Evolutionary conservation across 2,797 vertebrate genomes (phyloP).

Genomic region (Threskiornis aethiopicus): DNA sequence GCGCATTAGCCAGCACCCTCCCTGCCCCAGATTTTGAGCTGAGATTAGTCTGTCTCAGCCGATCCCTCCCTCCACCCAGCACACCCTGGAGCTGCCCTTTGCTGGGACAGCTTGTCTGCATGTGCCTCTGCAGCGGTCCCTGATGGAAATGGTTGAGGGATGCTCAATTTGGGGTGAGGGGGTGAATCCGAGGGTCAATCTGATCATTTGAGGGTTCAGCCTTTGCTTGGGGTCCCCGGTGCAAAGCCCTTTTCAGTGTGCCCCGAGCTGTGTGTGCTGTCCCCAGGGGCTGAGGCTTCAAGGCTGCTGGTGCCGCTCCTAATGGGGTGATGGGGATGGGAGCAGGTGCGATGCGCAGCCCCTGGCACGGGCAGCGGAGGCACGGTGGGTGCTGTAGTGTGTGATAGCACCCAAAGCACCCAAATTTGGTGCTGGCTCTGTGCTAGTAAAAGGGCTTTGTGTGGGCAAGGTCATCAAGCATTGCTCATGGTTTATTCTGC

Average conservation of each 20-base stretch:
- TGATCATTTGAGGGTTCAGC: neutral
- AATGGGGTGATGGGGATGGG: neutral
- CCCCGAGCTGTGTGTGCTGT: neutral
- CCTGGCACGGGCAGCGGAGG: neutral
- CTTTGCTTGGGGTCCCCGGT: neutral
- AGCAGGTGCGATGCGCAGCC: neutral
- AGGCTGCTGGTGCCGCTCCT: neutral
- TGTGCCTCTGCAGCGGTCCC: neutral
- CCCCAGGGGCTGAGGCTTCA: neutral
- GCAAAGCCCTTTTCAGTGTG: fast-evolving
- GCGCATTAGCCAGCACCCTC: neutral
- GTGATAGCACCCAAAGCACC: fast-evolving
- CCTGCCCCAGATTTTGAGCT: slow-evolving; percentile 32
- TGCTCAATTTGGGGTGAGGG: neutral
- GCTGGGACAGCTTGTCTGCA: neutral
- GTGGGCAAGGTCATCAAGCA: neutral
- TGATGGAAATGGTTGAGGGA: fast-evolving
- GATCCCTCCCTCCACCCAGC: neutral
- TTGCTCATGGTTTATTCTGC: neutral
- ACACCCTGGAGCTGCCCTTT: neutral
- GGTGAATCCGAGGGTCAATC: fast-evolving
- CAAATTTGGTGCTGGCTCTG: fast-evolving
- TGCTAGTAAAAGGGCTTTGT: neutral
- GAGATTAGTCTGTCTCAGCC: neutral
- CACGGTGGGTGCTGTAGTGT: neutral